These are phyloP conservation scores for Hyperoodon ampullatus DNA, from an alignment of 2,113 vertebrate species.

Conservation along the genomic window DNA sequence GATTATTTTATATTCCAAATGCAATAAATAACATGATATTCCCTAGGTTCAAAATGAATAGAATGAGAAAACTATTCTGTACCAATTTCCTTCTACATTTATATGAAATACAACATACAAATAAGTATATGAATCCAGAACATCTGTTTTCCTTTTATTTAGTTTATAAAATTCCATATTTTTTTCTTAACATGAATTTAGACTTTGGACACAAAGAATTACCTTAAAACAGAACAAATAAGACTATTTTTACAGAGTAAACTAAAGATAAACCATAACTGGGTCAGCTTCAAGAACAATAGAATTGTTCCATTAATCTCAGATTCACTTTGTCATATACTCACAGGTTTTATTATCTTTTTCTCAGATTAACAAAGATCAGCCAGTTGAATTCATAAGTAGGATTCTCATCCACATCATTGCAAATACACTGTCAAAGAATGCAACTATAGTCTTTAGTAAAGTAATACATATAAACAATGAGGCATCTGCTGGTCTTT, in stretches of 20 bases:
- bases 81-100: not conserved
- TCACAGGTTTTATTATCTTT: conserved; percentile 68
- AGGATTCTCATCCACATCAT: not conserved
- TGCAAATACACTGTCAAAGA: conserved; percentile 54
- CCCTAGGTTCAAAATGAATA: conserved; percentile 59
- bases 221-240: not conserved
- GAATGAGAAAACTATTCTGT: conserved; percentile 40
- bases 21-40: conserved; percentile 26
- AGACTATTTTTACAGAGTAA: conserved; percentile 51
- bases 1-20: conserved; percentile 68
- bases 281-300: conserved; percentile 59
- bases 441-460: not conserved
- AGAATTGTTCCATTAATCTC: conserved; percentile 42
- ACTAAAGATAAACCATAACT: conserved; percentile 17
- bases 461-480: not conserved
- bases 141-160: not conserved
- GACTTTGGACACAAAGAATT: not conserved
- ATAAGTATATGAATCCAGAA: conserved; percentile 9
- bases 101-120: conserved; percentile 15
- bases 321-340: conserved; percentile 56
- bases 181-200: not conserved
- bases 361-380: conserved; percentile 49
- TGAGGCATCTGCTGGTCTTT: conserved; percentile 43
- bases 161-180: not conserved
- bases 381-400: conserved; percentile 52